These are phyloP conservation scores for Pseudorectes ferrugineus DNA, from an alignment of 2,113 vertebrate genomes.

Conservation along the genomic window DNA sequence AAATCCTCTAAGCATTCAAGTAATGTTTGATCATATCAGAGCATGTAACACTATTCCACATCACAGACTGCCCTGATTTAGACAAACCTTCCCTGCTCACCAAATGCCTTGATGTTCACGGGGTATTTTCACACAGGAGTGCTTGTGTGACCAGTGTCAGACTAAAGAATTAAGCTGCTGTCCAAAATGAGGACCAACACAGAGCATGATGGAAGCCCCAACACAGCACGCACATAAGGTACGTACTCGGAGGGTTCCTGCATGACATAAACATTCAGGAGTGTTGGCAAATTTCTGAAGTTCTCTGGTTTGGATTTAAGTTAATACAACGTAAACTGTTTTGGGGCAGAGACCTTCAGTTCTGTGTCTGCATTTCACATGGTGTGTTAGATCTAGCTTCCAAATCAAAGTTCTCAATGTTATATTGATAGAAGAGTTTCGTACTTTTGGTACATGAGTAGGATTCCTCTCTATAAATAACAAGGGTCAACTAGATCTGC, in stretches of 20 bases:
- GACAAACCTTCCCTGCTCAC: neutral
- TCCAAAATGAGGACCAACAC: neutral
- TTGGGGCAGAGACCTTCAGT: neutral
- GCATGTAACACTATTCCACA: neutral
- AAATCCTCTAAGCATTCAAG: neutral
- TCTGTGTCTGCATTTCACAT: neutral
- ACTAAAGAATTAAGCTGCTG: neutral
- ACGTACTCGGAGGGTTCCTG: neutral
- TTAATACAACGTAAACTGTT: neutral
- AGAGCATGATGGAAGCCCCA: neutral
- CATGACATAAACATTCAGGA: neutral
- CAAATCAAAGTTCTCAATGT: neutral
- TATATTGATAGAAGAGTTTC: neutral
- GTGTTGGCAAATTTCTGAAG: neutral
- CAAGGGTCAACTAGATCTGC: neutral
- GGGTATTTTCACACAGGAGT: neutral
- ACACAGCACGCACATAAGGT: neutral
- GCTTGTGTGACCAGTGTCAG: neutral
- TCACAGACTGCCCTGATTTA: neutral
- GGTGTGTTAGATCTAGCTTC: neutral
- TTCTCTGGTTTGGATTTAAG: neutral
- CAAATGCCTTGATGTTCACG: neutral
- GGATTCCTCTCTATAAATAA: neutral
- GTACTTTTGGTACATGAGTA: neutral
- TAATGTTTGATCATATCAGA: neutral